phyloP scores from a whole-genome alignment of 2,797 vertebrate species.

The Gila robusta region DNA sequence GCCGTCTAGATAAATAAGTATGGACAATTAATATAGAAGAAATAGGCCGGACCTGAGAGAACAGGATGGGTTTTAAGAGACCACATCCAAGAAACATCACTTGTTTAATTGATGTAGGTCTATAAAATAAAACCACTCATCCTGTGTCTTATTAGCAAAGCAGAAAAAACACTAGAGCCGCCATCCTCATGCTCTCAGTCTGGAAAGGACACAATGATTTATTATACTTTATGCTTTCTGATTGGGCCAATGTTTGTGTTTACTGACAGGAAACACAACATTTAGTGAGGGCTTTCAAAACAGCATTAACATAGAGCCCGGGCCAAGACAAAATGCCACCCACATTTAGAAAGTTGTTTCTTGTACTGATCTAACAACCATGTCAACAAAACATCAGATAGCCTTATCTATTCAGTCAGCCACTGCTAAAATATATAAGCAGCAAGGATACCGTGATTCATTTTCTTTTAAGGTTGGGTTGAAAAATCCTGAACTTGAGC shows the following conservation, averaged over 20 bases:
- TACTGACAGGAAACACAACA: conserved; percentile 48
- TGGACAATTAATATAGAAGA: conserved; percentile 17
- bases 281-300: conserved; percentile 58
- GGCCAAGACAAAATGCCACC: conserved; percentile 54
- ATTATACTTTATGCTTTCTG: conserved; percentile 39
- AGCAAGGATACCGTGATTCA: neutral
- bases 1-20: conserved; percentile 11
- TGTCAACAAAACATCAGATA: conserved; percentile 36
- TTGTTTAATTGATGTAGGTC: conserved; percentile 30
- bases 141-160: conserved; percentile 26
- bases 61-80: conserved; percentile 5
- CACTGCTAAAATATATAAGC: neutral
- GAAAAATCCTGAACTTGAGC: neutral
- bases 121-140: conserved; percentile 34
- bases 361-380: conserved; percentile 40
- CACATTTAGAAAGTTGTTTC: conserved; percentile 47
- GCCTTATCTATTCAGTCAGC: conserved; percentile 21
- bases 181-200: conserved; percentile 23
- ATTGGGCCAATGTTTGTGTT: conserved; percentile 54
- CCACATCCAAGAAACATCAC: neutral
- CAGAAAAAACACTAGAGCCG: conserved; percentile 15
- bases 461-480: neutral
- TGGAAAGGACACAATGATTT: conserved; percentile 37
- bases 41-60: neutral
- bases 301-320: conserved; percentile 18